A percentile compares a stretch with the other conserved stretches of the same genome.
Evolutionary conservation across 2,797 vertebrate genomes (phyloP).

Genomic region (Neoniphon sammara): DNA sequence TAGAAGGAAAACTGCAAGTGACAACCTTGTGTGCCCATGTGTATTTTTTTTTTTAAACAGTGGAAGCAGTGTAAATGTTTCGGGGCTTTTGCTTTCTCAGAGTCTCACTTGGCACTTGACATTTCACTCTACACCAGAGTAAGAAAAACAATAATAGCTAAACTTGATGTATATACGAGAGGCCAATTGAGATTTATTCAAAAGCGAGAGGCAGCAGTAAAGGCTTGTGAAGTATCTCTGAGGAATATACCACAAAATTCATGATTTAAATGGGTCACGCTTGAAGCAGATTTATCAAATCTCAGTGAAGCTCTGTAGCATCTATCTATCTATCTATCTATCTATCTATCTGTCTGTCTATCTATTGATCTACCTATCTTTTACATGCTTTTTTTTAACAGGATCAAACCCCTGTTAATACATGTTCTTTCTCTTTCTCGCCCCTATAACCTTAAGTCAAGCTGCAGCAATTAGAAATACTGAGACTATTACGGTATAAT

Average conservation of each 20-base stretch:
- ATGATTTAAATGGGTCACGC: background rate
- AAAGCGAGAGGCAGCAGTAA: slow-evolving; percentile 33
- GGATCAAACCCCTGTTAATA: background rate
- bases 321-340: background rate
- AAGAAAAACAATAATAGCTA: slow-evolving; percentile 17
- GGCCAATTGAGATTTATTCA: slow-evolving; percentile 41
- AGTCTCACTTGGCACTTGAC: background rate
- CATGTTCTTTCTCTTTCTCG: background rate
- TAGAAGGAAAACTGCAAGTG: slow-evolving; percentile 3
- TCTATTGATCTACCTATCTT: slow-evolving; percentile 17
- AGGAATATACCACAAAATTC: slow-evolving; percentile 34
- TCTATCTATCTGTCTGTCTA: background rate
- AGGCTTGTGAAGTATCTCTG: slow-evolving; percentile 32
- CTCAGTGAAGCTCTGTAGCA: background rate
- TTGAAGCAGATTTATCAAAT: slow-evolving; percentile 29
- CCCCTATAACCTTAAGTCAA: slow-evolving; percentile 1
- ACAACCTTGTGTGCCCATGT: slow-evolving; percentile 11
- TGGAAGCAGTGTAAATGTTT: background rate
- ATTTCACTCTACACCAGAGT: background rate
- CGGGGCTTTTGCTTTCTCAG: background rate
- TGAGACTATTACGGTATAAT: slow-evolving; percentile 36
- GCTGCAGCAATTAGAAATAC: slow-evolving; percentile 6
- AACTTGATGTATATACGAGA: slow-evolving; percentile 28
- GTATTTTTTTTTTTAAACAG: background rate
- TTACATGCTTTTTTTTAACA: background rate